Base-by-base conservation (phyloP, 2,797 vertebrate genomes). In the Aythya fuligula region DNA sequence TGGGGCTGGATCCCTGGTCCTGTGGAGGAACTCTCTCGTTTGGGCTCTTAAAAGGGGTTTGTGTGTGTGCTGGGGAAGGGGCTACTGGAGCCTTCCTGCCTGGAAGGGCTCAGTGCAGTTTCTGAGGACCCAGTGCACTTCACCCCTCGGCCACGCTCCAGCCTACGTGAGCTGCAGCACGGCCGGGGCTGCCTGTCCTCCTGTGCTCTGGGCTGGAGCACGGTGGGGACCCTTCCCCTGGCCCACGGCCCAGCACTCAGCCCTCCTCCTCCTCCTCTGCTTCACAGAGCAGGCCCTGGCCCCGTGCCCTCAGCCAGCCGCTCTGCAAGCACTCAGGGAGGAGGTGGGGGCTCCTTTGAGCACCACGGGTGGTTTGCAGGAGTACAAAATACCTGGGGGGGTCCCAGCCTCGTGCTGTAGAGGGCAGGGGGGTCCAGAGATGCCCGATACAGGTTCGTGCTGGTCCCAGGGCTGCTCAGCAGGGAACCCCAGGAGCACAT, bases 361-460 rank as follows among this genome's bases (percentile, higher is more conserved):
- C 0, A 0, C 9, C 27, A 32, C 2, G 3, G 38, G 70, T 1
- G 2, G 25, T 65, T 53, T 21, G 20, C 39, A 66, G 58, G 54
- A 16, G 19, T 4, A 17, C 11, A 24, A 8, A 66, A 11, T n/a
- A 36, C 51, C 7, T 4, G 19, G 8, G 51, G 24, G 4, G 11
- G 11, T 77, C 20, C 47, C 32, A 77, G 69, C 49, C 7, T 72
- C 13, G 61, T 1, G 1, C 28, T 32, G 36, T 1, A 5, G 76
- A 49, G 34, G 76, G 34, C 1, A 0, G 15, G 0, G 1, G 61
- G 22, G 7, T 10, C 4, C 25, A 62, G 45, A 38, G 15, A 13
- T 49, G 22, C 47, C 47, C 2, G 7, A 49, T 25, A 27, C 38
- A 41, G 38, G 28, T 32, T 65, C 18, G 28, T 22, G 19, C 41